Percentiles rank a stretch among this genome's conserved stretches.
phyloP scores from a whole-genome alignment of 2,113 vertebrate genomes.

The Ciconia stormi region DNA sequence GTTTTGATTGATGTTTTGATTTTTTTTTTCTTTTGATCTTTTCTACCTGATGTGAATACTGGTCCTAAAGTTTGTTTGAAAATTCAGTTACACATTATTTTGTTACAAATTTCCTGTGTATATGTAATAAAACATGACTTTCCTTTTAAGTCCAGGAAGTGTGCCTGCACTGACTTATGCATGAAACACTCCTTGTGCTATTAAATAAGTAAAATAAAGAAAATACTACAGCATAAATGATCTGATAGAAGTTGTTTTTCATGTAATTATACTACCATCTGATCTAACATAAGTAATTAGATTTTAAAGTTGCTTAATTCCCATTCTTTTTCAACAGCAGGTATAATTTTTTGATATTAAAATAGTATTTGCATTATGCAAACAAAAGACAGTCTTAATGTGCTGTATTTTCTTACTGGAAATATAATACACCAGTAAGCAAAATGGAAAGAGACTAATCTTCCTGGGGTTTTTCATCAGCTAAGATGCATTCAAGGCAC shows the following conservation, averaged over 20 bases:
- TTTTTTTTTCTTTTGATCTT: background rate
- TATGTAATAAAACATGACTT: background rate
- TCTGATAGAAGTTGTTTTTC: background rate
- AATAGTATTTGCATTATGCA: background rate
- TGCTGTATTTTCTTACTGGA: background rate
- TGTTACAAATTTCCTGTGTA: background rate
- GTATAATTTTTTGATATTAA: background rate
- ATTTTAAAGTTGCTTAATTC: background rate
- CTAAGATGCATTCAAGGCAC: background rate
- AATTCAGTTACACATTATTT: background rate
- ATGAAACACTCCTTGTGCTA: background rate
- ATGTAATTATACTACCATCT: background rate
- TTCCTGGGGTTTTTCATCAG: background rate
- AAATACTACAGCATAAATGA: background rate
- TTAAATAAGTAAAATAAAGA: background rate
- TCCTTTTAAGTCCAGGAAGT: background rate
- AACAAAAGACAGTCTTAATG: background rate
- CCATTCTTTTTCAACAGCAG: background rate
- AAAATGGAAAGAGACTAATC: background rate
- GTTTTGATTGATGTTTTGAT: background rate
- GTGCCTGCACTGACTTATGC: background rate
- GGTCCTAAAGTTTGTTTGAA: background rate
- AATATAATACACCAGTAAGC: background rate
- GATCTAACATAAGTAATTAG: background rate
- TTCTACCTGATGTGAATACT: background rate